phyloP scores from a whole-genome alignment of 2,797 vertebrate species.

The Lepus townsendii region DNA sequence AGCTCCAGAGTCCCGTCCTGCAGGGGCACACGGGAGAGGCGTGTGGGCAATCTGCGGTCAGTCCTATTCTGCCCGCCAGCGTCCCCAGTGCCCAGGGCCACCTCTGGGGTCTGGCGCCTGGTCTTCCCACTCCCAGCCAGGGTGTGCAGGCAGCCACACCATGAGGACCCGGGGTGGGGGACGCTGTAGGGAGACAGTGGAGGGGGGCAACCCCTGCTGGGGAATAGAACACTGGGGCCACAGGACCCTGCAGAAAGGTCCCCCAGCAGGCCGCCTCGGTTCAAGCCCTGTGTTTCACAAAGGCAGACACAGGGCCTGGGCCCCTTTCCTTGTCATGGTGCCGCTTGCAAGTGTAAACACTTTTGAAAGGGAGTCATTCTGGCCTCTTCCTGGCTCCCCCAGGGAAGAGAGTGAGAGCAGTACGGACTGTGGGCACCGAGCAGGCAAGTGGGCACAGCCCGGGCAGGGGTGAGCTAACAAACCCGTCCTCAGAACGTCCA shows the following conservation, averaged over 20 bases:
- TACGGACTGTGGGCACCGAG: accelerated
- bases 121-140: not conserved
- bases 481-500: not conserved
- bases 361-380: not conserved
- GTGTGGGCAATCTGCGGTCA: not conserved
- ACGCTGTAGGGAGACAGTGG: not conserved
- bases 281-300: not conserved
- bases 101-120: not conserved
- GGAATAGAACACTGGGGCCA: not conserved
- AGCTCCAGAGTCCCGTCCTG: conserved; percentile 95
- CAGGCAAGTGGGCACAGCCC: no score
- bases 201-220: not conserved
- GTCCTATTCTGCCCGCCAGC: not conserved
- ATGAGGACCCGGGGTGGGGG: no score
- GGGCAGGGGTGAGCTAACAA: accelerated
- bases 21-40: not conserved
- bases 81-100: not conserved
- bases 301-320: not conserved
- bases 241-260: not conserved
- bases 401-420: not conserved
- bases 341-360: not conserved
- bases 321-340: not conserved
- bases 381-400: not conserved
- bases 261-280: not conserved
- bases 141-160: not conserved